Evolutionary conservation across 2,888 invertebrate genomes (phyloP), one percentile per base, ranked within the genome.

Genomic region (Neria commutata): DNA sequence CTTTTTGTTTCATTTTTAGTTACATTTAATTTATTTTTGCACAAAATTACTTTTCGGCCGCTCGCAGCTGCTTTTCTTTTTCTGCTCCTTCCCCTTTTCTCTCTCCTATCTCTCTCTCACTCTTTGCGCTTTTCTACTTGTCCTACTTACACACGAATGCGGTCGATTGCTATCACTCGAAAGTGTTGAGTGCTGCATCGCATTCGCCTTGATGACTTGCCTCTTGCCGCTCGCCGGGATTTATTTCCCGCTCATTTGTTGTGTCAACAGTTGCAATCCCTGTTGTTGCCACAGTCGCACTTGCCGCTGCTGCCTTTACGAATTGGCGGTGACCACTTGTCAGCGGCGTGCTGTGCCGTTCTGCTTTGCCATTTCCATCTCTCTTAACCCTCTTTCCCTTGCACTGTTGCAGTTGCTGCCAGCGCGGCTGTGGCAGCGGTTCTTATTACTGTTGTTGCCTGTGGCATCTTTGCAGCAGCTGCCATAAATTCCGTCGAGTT

Each of bases 401-500:
- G 26, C 26, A 29, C 50, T 56, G 25, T 45, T 45, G 33, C 16
- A 6, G 19, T 23, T 16, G 19, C 8, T 34, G 19, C 23, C 25
- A 33, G 14, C 6, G 29, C 29, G 34, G 19, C 29, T 48, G 23
- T 5, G 23, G 49, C 11, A 24, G 26, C 33, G 54, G 21, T 1
- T 64, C 64, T 55, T 64, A 45, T 25, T 37, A 33, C 40, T 29
- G 26, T 47, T 37, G 48, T 48, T 34, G 42, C 47, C 34, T 53
- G 50, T 56, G 42, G 37, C 33, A 19, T 45, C 45, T 17, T 29
- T 37, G 17, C 40, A 42, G 26, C 47, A 45, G 29, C 54, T 56
- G 62, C 52, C 49, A 73, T 60, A 63, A 60, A 58, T 56, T 63
- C 51, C n/a, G n/a, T 40, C 54, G 42, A 58, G 50, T 50, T 58